Base-by-base conservation (phyloP, 2,113 vertebrate genomes). In the Heterotis niloticus region DNA sequence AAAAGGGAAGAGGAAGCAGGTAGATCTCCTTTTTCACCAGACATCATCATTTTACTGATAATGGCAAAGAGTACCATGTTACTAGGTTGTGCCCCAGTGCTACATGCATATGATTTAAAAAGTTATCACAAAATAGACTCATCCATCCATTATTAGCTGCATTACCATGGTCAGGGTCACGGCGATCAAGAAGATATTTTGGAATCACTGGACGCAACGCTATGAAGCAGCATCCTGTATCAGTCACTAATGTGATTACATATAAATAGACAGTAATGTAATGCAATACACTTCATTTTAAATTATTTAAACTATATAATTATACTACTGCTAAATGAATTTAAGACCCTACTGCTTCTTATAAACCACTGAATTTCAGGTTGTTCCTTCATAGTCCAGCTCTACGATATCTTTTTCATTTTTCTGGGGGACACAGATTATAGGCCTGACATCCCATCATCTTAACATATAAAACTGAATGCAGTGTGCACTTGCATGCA, bases 1-100 rank as follows among this genome's bases (percentile, higher is more conserved):
- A 66, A 78, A 69, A 64, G 16, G 76, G 24, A 78, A 78, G 24
- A 78, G 65, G 76, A 78, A 69, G 64, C n/a, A 52, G 24, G 44
- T 24, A 68, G n/a, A 66, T 68, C 24, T 57, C 51, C 59, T 79
- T 70, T 77, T 78, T 34, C 13, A 17, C 59, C 75, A 75, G 4
- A 20, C 59, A 14, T 62, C 24, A 56, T 64, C 16, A 1, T 12
- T 18, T 23, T 2, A 56, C 34, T 52, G 23, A 20, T n/a, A n/a
- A 75, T 1, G 34, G 28, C 26, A 64, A 64, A 75, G 16, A 59
- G 56, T 51, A 64, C 18, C 13, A 64, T 24, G 44, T 14, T 44
- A 64, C 44, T 7, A 44, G 7, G 34, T 44, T 44, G 34, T 44
- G 34, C 34, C 34, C 34, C 34, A 44, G 3, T 44, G 34, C 11